Evolutionary conservation across 2,888 invertebrate genomes (phyloP).

Genomic region (Ceratothoa steindachneri): DNA sequence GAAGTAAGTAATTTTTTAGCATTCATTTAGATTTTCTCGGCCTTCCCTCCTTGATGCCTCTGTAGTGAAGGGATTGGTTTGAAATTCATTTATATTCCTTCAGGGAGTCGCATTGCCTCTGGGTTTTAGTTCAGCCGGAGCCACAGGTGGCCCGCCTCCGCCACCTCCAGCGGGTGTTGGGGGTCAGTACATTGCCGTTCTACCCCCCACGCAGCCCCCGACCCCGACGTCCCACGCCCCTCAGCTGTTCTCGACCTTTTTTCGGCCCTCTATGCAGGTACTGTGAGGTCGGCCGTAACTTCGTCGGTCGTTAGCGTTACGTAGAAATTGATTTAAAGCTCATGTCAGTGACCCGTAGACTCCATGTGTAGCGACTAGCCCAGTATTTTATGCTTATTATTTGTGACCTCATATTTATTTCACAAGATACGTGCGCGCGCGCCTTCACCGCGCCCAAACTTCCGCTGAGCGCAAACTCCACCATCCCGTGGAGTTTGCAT

Average conservation of each 20-base stretch:
- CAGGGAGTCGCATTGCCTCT: background rate
- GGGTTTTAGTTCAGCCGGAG: background rate
- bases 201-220: constrained; percentile 44
- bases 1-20: no score
- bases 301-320: background rate
- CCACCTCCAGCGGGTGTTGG: constrained; percentile 27
- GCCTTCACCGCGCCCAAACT: background rate
- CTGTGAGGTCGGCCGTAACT: no score
- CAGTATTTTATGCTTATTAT: background rate
- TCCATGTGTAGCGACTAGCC: background rate
- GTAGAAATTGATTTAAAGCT: background rate
- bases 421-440: background rate
- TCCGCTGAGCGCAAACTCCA: background rate
- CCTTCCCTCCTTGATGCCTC: no score
- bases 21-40: no score
- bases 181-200: constrained; percentile 42
- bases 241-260: constrained; percentile 46
- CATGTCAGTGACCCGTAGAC: background rate
- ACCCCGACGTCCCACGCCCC: constrained; percentile 44
- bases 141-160: background rate
- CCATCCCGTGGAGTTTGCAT: background rate
- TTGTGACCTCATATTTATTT: background rate
- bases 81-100: no score
- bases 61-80: no score
- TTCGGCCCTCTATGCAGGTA: constrained; percentile 45